phyloP scores from a whole-genome alignment of 2,113 vertebrate genomes.

The Epinephelus lanceolatus region DNA sequence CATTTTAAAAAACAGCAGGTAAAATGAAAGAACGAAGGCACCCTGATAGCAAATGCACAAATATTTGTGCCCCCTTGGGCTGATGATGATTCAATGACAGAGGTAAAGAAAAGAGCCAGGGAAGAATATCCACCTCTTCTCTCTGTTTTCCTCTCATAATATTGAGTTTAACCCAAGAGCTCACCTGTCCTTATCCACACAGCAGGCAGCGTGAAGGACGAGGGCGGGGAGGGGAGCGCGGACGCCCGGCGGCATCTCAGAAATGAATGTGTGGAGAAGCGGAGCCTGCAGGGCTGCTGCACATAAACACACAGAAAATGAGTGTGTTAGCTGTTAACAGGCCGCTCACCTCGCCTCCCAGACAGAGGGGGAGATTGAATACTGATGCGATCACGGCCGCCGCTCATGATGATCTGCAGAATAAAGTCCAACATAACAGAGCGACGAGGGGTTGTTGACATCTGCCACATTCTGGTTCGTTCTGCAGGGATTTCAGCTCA shows the following conservation, averaged over 20 bases:
- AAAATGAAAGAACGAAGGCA: background rate
- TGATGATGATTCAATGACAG: background rate
- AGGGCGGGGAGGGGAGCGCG: background rate
- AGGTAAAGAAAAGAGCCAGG: background rate
- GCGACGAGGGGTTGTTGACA: slow-evolving; percentile 4
- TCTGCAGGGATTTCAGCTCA: background rate
- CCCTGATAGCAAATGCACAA: background rate
- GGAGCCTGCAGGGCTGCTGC: background rate
- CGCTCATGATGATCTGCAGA: slow-evolving; percentile 5
- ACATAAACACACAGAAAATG: slow-evolving; percentile 4
- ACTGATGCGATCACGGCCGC: slow-evolving; percentile 32
- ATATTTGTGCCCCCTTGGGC: background rate
- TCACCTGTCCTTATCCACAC: background rate
- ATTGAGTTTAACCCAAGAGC: slow-evolving; percentile 4
- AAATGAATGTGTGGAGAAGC: background rate
- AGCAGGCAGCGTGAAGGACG: slow-evolving; percentile 13
- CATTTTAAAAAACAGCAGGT: background rate
- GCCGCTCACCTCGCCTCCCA: slow-evolving; percentile 33
- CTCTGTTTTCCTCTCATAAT: background rate
- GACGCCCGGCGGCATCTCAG: background rate
- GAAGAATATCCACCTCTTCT: background rate
- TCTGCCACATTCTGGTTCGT: background rate
- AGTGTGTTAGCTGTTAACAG: slow-evolving; percentile 15
- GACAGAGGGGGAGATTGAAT: slow-evolving; percentile 30
- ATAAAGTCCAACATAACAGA: background rate